Percentiles rank a stretch among this genome's conserved stretches.
phyloP scores from a whole-genome alignment of 2,797 vertebrate genomes.

The Vireo griseus region DNA sequence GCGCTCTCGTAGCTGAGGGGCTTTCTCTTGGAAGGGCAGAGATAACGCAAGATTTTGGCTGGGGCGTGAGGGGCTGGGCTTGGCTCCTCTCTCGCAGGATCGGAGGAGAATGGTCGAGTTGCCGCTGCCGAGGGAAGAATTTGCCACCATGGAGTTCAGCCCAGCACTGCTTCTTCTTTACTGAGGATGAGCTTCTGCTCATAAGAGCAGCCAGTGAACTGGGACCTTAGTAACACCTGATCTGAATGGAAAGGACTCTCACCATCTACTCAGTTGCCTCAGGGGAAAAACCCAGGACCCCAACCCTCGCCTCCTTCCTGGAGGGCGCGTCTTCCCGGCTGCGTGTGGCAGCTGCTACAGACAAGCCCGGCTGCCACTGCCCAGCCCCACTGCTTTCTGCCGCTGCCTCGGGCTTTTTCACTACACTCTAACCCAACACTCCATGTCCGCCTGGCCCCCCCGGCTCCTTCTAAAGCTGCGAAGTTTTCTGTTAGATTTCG shows the following conservation, averaged over 20 bases:
- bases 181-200: not conserved
- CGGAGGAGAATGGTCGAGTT: rapidly evolving
- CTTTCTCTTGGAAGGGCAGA: not conserved
- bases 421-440: no score
- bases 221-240: not conserved
- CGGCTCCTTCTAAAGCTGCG: not conserved
- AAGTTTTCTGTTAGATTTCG: not conserved
- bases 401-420: not conserved
- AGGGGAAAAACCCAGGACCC: not conserved
- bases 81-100: not conserved
- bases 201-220: not conserved
- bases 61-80: not conserved
- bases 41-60: not conserved
- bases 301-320: rapidly evolving
- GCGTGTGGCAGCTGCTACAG: rapidly evolving
- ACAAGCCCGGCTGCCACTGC: not conserved
- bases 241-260: not conserved
- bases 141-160: not conserved
- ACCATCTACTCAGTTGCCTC: not conserved
- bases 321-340: rapidly evolving
- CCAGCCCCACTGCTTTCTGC: not conserved
- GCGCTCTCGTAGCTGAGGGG: not conserved
- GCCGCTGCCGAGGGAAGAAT: not conserved
- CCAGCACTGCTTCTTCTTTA: not conserved
- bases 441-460: rapidly evolving